Percentiles rank a stretch among this genome's conserved stretches.
These are phyloP conservation scores for Eurosta solidaginis DNA, from an alignment of 1,140 invertebrate genomes.

Conservation along the genomic window DNA sequence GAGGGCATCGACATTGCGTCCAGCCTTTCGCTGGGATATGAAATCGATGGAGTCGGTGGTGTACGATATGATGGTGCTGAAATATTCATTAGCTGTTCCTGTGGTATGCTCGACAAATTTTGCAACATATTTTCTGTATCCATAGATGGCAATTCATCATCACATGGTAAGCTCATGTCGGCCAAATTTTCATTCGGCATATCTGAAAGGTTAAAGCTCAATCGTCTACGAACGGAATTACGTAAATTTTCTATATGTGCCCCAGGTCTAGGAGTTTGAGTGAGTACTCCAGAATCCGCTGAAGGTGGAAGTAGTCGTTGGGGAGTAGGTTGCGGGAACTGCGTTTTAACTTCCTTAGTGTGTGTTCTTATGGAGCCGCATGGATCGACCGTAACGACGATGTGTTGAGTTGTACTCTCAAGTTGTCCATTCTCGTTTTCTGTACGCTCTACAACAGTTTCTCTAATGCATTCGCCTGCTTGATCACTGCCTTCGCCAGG, in stretches of 20 bases:
- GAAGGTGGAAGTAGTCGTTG: background rate
- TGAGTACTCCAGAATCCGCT: background rate
- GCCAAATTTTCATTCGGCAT: background rate
- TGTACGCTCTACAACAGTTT: conserved; percentile 8
- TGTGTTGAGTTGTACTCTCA: background rate
- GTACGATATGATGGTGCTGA: background rate
- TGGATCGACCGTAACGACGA: background rate
- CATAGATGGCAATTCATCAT: background rate
- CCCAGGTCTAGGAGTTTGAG: background rate
- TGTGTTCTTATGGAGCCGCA: background rate
- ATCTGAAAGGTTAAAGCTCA: background rate
- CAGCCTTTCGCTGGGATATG: conserved; percentile 10
- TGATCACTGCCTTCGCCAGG: background rate
- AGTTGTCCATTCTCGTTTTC: conserved; percentile 19
- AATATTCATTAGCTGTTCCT: background rate
- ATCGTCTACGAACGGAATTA: background rate
- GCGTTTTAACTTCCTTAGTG: background rate
- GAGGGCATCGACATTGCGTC: background rate
- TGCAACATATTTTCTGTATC: conserved; percentile 5
- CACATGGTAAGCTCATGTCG: background rate
- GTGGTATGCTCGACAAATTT: background rate
- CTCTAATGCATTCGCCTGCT: background rate
- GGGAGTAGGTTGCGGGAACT: background rate
- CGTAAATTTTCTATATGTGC: background rate
- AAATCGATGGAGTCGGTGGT: background rate